Percentiles rank a stretch among this genome's conserved stretches.
These are phyloP conservation scores for Caenorhabditis briggsae DNA, from an alignment of 1,140 invertebrate genomes.

Conservation along the genomic window DNA sequence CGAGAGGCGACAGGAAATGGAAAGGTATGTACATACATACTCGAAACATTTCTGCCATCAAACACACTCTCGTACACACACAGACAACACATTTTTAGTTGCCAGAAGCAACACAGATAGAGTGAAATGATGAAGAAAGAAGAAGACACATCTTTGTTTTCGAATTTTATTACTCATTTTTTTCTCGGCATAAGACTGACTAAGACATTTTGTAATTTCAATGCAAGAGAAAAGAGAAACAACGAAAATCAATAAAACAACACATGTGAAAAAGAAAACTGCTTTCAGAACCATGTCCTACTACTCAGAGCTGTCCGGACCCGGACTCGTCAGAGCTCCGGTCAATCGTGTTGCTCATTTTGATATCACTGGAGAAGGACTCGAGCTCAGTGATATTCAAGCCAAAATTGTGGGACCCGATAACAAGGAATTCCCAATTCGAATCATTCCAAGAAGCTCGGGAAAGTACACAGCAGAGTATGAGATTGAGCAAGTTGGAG, in stretches of 20 bases:
- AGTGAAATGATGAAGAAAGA: neutral
- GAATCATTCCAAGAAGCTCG: conserved; percentile 49
- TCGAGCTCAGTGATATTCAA: conserved; percentile 69
- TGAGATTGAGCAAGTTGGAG: conserved; percentile 83
- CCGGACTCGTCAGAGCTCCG: conserved; percentile 88
- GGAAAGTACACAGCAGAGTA: conserved; percentile 69
- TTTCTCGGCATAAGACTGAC: too few relatives aligned
- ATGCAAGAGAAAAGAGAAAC: neutral
- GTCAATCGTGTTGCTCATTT: conserved; percentile 88
- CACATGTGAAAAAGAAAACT: neutral
- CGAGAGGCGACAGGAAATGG: conserved; percentile 51
- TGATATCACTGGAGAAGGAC: conserved; percentile 82
- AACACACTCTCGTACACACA: neutral
- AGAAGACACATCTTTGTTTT: conserved; percentile 6
- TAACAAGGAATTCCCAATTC: conserved; percentile 58
- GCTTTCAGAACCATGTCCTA: conserved; percentile 61
- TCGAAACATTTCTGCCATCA: conserved; percentile 45
- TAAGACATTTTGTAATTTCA: neutral
- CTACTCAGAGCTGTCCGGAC: conserved; percentile 83
- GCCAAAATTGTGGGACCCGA: conserved; percentile 66
- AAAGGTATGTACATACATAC: conserved; percentile 48
- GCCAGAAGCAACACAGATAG: neutral
- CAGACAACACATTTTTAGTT: neutral
- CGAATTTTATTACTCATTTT: conserved; percentile 30
- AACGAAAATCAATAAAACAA: neutral